Evolutionary conservation across 2,888 invertebrate species (phyloP), one percentile per base, ranked within the genome.

Genomic region (Harmothoe impar): DNA sequence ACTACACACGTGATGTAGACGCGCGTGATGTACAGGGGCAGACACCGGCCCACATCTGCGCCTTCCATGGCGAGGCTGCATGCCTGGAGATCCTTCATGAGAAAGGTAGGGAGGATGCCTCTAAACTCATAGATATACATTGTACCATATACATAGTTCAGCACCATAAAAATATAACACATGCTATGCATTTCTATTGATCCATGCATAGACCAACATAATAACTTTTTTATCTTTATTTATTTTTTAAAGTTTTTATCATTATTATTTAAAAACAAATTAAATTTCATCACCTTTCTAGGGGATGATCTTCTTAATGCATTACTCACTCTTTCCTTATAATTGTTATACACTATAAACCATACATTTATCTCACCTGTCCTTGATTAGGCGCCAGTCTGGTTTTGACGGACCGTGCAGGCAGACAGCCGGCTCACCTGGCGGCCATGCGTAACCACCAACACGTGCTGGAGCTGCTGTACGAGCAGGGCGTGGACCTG

Each of bases 371-470:
- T n/a, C n/a, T n/a, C n/a, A n/a, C 10, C 43, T 43, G 43, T 10
- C 43, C 43, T 43, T 43, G 43, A 43, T 43, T 43, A 95, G 95
- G 95, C 77, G 95, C 94, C 12, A 94, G 93, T 91, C 90, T 95
- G 51, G 93, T 93, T 23, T 91, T 93, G 10, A 93, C 94, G 52
- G 95, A 95, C 92, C 92, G 93, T 20, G 92, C 93, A 90, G 95
- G 95, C 17, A 92, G 94, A 91, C 94, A 94, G 89, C 93, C 94
- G 89, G 94, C 94, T 68, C 95, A 95, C 90, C 92, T 95, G 90
- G 95, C 95, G 0, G 94, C 95, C 7, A 94, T 94, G 93, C 92
- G 95, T 51, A 95, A 95, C 90, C 95, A 95, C 90, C 93, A 93
- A 17, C 93, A 94, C 20, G 93, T 95, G 62, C 90, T 95, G 0